Conservation (phyloP, 1,140 invertebrate species). For the Brachionus calyciflorus region DNA sequence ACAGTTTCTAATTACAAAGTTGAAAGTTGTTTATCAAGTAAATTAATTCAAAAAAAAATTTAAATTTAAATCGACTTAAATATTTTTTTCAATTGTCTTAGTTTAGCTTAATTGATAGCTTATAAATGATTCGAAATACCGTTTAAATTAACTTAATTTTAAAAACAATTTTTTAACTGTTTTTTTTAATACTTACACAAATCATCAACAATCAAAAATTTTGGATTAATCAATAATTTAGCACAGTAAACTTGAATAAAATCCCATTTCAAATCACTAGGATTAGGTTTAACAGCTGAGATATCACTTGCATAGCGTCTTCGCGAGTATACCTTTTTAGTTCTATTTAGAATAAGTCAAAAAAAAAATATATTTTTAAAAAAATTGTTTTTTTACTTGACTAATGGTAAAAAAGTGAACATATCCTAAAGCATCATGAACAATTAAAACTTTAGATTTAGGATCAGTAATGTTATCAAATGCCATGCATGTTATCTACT, state of each 20-base stretch:
- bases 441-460: slow-evolving; percentile 17
- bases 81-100: too few species aligned
- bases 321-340: neutral
- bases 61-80: too few species aligned
- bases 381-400: neutral
- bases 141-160: too few species aligned
- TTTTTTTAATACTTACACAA: too few species aligned
- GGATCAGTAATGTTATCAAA: slow-evolving; percentile 29
- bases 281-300: neutral
- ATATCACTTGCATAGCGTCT: slow-evolving; percentile 18
- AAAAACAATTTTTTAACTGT: neutral
- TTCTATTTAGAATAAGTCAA: too few species aligned
- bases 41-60: too few species aligned
- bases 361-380: too few species aligned
- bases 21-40: too few species aligned
- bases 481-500: slow-evolving; percentile 43
- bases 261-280: slow-evolving; percentile 34
- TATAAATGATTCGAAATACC: too few species aligned
- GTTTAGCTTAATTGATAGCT: too few species aligned
- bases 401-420: slow-evolving; percentile 23
- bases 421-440: slow-evolving; percentile 23
- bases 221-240: slow-evolving; percentile 24
- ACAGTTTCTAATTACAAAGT: too few species aligned
- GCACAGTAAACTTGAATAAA: neutral
- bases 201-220: slow-evolving; percentile 4